Percentiles rank a stretch among this genome's conserved stretches.
Conservation (phyloP, 2,888 invertebrate genomes). For the Cerastis rubricosa region DNA sequence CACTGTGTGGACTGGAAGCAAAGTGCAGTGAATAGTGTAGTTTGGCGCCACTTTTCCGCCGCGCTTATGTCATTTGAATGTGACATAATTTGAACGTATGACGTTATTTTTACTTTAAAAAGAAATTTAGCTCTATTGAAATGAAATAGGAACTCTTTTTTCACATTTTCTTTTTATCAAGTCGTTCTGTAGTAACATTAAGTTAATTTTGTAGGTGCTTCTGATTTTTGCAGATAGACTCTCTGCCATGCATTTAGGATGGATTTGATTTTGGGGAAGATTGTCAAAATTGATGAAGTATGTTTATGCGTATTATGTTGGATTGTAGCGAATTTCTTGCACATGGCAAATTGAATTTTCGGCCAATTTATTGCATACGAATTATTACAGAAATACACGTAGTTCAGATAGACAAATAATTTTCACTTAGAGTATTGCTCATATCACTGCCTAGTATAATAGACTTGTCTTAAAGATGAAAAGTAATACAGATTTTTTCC, state of each 20-base stretch:
- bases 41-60: slow-evolving; percentile 53
- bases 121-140: slow-evolving; percentile 28
- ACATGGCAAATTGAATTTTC: background rate
- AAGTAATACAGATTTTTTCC: slow-evolving; percentile 7
- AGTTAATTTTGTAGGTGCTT: background rate
- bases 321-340: background rate
- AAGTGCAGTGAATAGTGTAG: slow-evolving; percentile 48
- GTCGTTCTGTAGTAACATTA: background rate
- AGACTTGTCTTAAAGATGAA: background rate
- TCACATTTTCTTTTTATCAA: slow-evolving; percentile 8
- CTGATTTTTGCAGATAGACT: background rate
- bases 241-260: background rate
- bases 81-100: slow-evolving; percentile 54
- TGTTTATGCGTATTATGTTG: background rate
- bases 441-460: background rate
- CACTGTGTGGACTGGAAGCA: slow-evolving; percentile 30
- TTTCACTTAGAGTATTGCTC: background rate
- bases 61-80: slow-evolving; percentile 54
- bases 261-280: background rate
- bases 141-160: slow-evolving; percentile 8
- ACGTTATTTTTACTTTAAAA: slow-evolving; percentile 40
- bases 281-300: background rate
- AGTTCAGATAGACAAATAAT: background rate
- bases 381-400: background rate
- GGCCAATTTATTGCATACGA: background rate